Evolutionary conservation across 2,113 vertebrate genomes (phyloP).

Genomic region (Melospiza melodia): DNA sequence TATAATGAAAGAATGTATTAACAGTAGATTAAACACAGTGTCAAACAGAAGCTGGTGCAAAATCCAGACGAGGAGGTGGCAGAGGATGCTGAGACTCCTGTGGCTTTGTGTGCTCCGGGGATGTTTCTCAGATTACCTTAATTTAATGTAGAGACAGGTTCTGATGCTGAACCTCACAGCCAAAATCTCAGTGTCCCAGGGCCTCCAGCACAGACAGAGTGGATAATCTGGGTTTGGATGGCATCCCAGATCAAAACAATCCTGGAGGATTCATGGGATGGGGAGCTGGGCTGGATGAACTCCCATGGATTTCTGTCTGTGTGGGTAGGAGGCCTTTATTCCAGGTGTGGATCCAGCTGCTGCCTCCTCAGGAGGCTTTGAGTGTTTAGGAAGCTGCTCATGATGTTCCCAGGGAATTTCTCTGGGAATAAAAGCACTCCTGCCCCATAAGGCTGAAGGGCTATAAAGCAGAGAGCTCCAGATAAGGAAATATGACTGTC

Average conservation of each 20-base stretch:
- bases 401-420: neutral
- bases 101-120: neutral
- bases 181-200: neutral
- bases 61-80: neutral
- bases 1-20: neutral
- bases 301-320: neutral
- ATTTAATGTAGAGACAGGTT: neutral
- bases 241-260: neutral
- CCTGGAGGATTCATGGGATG: neutral
- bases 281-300: neutral
- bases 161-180: neutral
- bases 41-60: neutral
- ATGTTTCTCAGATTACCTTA: neutral
- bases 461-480: neutral
- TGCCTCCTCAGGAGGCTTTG: neutral
- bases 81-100: neutral
- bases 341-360: neutral
- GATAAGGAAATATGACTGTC: slow-evolving; percentile 8
- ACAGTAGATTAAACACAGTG: neutral
- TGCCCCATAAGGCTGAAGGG: neutral
- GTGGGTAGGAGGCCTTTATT: neutral
- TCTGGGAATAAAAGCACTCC: neutral
- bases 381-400: neutral
- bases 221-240: neutral
- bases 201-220: neutral